These are phyloP conservation scores for Tenrec ecaudatus DNA, from an alignment of 2,113 vertebrate genomes.

Conservation along the genomic window DNA sequence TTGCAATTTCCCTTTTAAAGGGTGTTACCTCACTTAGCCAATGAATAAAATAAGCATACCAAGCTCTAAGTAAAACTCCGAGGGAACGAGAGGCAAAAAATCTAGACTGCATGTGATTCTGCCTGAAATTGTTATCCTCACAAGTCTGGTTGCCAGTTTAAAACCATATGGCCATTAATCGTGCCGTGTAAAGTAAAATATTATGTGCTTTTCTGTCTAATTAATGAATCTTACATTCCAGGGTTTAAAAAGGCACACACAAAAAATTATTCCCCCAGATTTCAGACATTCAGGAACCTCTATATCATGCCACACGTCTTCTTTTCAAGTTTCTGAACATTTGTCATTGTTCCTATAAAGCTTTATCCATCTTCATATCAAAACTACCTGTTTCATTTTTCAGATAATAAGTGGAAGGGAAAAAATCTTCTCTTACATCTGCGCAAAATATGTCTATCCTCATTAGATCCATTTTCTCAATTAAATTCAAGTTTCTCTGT, in stretches of 20 bases:
- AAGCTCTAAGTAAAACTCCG: slow-evolving; percentile 43
- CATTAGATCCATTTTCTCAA: slow-evolving; percentile 90
- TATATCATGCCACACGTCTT: slow-evolving; percentile 49
- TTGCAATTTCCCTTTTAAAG: slow-evolving; percentile 61
- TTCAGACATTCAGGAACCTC: slow-evolving; percentile 60
- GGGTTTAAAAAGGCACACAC: slow-evolving; percentile 51
- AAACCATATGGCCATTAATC: slow-evolving; percentile 78
- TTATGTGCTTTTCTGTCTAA: slow-evolving; percentile 77
- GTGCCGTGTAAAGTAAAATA: slow-evolving; percentile 76
- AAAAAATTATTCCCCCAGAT: slow-evolving; percentile 46
- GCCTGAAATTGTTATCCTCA: slow-evolving; percentile 69
- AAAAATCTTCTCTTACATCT: slow-evolving; percentile 79
- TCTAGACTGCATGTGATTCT: slow-evolving; percentile 63
- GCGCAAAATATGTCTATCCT: slow-evolving; percentile 87
- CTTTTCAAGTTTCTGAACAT: slow-evolving; percentile 64
- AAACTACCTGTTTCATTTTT: slow-evolving; percentile 80
- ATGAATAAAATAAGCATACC: slow-evolving; percentile 50
- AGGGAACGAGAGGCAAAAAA: slow-evolving; percentile 64
- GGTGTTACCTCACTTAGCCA: slow-evolving; percentile 7
- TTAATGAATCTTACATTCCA: slow-evolving; percentile 77
- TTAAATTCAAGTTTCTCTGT: slow-evolving; percentile 88
- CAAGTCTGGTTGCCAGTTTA: slow-evolving; percentile 78
- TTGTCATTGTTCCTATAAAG: slow-evolving; percentile 74
- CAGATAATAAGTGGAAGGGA: slow-evolving; percentile 63
- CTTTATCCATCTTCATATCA: slow-evolving; percentile 67